Percentiles rank a stretch among this genome's conserved stretches.
phyloP scores from a whole-genome alignment of 2,113 vertebrate genomes.

The Hippocampus abdominalis region DNA sequence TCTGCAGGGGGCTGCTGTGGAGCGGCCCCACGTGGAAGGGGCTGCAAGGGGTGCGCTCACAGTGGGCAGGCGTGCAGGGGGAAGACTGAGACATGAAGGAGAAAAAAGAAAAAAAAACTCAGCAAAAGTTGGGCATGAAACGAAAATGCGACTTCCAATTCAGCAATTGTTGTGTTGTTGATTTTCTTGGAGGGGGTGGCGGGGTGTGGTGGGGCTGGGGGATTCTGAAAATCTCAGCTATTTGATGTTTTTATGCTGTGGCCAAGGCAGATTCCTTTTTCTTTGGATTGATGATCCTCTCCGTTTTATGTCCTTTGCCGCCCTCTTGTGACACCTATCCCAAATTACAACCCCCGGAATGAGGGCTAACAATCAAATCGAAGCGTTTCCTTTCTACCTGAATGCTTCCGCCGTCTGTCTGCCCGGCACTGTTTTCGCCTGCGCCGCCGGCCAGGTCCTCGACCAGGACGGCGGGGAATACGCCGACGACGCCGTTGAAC shows the following conservation, averaged over 20 bases:
- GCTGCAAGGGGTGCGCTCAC: conserved; percentile 45
- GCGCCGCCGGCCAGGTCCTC: conserved; percentile 83
- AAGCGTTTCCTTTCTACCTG: conserved; percentile 22
- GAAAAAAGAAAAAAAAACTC: background rate
- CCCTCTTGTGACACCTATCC: too few species aligned
- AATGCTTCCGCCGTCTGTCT: conserved; percentile 57
- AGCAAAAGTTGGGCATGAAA: background rate
- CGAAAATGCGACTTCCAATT: background rate
- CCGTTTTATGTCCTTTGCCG: too few species aligned
- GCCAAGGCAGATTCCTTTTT: too few species aligned
- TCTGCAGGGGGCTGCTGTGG: conserved; percentile 68
- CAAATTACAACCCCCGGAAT: too few species aligned
- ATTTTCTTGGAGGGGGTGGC: too few species aligned
- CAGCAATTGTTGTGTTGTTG: too few species aligned
- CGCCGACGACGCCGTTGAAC: conserved; percentile 83
- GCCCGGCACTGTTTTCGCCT: conserved; percentile 75
- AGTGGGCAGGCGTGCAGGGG: conserved; percentile 38
- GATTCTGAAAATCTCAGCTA: too few species aligned
- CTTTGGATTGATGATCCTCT: too few species aligned
- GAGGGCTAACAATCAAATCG: too few species aligned
- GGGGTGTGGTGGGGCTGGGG: too few species aligned
- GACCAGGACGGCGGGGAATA: conserved; percentile 92
- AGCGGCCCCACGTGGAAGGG: conserved; percentile 53
- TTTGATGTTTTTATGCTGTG: too few species aligned
- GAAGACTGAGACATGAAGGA: conserved; percentile 42